Conservation (phyloP, 2,888 invertebrate genomes). For the Drosophila colorata region DNA sequence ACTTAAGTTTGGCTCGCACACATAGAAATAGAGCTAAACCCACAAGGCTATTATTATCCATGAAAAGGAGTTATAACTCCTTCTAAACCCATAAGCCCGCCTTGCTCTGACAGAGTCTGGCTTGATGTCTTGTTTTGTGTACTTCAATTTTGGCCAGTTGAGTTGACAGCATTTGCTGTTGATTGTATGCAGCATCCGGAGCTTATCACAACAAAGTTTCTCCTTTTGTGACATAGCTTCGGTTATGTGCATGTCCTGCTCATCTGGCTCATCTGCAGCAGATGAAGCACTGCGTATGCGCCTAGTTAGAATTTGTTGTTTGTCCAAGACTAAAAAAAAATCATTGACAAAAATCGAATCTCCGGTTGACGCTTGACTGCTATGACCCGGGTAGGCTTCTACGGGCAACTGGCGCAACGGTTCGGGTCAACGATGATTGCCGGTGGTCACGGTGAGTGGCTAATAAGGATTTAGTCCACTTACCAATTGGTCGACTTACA, state of each 20-base stretch:
- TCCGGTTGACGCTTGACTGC: conserved; percentile 18
- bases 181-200: conserved; percentile 36
- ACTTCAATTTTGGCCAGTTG: conserved; percentile 21
- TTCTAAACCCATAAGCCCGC: conserved; percentile 15
- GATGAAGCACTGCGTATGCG: conserved; percentile 2
- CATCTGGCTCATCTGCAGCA: conserved; percentile 2
- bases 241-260: neutral
- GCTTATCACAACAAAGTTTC: conserved; percentile 1
- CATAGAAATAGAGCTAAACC: conserved; percentile 20
- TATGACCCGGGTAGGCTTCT: conserved; percentile 21
- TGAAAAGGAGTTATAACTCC: conserved; percentile 32
- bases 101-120: conserved; percentile 4
- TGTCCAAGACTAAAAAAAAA: conserved; percentile 13
- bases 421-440: conserved; percentile 45
- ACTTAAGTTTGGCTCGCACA: conserved; percentile 48
- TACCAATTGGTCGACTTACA: conserved; percentile 43
- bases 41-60: conserved; percentile 17
- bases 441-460: conserved; percentile 38
- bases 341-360: conserved; percentile 29
- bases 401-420: conserved; percentile 46
- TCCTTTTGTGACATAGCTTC: neutral
- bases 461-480: conserved; percentile 51
- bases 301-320: conserved; percentile 10
- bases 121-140: conserved; percentile 12
- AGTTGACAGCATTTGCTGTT: conserved; percentile 18